These are phyloP conservation scores for Craterocephalus amniculus DNA, from an alignment of 2,797 vertebrate species.

Conservation along the genomic window DNA sequence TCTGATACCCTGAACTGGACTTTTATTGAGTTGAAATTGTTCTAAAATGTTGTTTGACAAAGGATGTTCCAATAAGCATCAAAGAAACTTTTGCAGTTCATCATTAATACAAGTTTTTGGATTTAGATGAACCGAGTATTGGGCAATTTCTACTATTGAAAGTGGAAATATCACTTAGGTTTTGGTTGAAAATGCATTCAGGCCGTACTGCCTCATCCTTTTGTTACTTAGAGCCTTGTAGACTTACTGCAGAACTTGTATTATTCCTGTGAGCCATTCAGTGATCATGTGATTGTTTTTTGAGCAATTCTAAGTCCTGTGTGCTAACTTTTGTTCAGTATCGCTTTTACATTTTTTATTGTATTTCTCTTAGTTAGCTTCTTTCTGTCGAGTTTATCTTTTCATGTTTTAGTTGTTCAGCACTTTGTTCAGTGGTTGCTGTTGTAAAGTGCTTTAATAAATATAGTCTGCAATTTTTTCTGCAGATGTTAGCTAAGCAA, in stretches of 20 bases:
- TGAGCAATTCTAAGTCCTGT: not conserved
- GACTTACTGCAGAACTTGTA: conserved; percentile 19
- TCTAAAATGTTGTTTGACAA: conserved; percentile 8
- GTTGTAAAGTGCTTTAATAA: no score
- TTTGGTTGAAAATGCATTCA: conserved; percentile 52
- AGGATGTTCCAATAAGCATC: not conserved
- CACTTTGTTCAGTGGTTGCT: no score
- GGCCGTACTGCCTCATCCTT: conserved; percentile 34
- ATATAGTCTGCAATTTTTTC: no score
- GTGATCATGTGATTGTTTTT: conserved; percentile 7
- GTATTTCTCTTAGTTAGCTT: no score
- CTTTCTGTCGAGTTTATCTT: no score
- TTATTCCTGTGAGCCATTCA: conserved; percentile 13
- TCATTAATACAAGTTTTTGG: not conserved
- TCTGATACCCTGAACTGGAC: not conserved
- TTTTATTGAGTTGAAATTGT: conserved; percentile 3
- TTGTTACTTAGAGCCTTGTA: conserved; percentile 3
- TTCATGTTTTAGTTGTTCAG: no score
- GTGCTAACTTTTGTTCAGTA: not conserved
- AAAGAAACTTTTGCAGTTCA: not conserved
- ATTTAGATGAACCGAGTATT: conserved; percentile 9
- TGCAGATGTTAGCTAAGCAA: no score
- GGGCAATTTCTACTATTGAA: no score
- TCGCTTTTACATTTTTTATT: no score
- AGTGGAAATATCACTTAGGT: conserved; percentile 29